Percentiles rank a stretch among this genome's conserved stretches.
Conservation (phyloP, 2,797 vertebrate genomes). For the Knipowitschia caucasica region DNA sequence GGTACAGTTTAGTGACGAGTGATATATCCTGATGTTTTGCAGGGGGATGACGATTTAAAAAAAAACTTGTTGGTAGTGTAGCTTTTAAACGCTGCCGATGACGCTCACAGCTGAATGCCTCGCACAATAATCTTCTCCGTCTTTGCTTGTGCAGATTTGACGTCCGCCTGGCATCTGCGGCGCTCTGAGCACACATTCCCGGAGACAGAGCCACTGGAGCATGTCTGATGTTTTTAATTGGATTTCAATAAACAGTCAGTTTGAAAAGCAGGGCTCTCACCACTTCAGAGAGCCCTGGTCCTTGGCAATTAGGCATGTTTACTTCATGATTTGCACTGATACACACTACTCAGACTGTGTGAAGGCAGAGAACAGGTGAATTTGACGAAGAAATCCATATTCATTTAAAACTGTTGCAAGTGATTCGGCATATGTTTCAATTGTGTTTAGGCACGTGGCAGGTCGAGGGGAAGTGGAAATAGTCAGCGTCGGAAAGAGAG, state of each 20-base stretch:
- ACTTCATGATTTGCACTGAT: constrained; percentile 8
- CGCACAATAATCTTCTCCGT: background rate
- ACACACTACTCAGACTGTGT: background rate
- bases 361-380: background rate
- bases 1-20: no score
- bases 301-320: constrained; percentile 7
- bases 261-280: constrained; percentile 5
- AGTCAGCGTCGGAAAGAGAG: background rate
- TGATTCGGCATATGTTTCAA: background rate
- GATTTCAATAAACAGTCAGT: constrained; percentile 16
- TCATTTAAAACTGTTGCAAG: background rate
- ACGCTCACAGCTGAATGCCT: background rate
- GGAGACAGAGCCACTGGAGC: background rate
- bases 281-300: constrained; percentile 16
- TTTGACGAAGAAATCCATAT: background rate
- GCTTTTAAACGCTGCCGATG: background rate
- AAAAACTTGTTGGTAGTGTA: background rate
- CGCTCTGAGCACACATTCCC: constrained; percentile 5
- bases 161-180: background rate
- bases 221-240: constrained; percentile 16
- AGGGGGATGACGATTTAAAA: no score
- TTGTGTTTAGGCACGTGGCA: background rate
- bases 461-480: background rate
- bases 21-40: no score
- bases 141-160: background rate